Percentiles rank a stretch among this genome's conserved stretches.
Conservation (phyloP, 1,140 invertebrate species). For the Oedothorax gibbosus region DNA sequence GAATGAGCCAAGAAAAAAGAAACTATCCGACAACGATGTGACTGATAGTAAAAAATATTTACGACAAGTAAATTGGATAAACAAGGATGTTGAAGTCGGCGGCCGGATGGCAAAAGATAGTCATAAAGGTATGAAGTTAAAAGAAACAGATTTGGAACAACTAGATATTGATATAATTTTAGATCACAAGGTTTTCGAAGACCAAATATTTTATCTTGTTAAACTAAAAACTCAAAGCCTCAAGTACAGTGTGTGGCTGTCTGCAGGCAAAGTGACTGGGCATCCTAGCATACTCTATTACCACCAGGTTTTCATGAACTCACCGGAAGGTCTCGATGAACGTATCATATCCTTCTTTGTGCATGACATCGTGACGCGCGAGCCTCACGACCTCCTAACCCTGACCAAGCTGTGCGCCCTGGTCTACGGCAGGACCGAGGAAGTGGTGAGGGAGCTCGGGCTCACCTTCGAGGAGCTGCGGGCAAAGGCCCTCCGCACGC, state of each 20-base stretch:
- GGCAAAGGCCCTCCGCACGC: background rate
- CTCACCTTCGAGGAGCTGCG: constrained; percentile 7
- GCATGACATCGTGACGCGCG: constrained; percentile 12
- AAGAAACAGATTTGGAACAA: background rate
- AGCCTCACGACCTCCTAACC: constrained; percentile 16
- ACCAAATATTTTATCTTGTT: constrained; percentile 77
- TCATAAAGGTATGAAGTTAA: no score
- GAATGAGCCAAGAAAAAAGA: no score
- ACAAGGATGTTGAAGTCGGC: no score
- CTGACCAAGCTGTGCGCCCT: constrained; percentile 37
- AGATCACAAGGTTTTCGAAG: constrained; percentile 55
- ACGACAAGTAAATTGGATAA: no score
- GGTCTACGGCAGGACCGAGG: background rate
- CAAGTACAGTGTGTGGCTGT: constrained; percentile 86
- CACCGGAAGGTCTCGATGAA: background rate
- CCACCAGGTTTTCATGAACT: constrained; percentile 64
- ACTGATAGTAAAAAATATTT: no score
- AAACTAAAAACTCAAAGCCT: constrained; percentile 86
- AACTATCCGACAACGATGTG: no score
- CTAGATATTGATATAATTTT: constrained; percentile 32
- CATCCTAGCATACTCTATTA: constrained; percentile 71
- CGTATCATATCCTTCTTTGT: constrained; percentile 18
- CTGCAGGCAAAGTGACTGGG: constrained; percentile 77
- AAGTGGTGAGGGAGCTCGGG: background rate
- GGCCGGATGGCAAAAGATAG: no score